Conservation (phyloP, 2,113 vertebrate species). For the Ascaphus truei region DNA sequence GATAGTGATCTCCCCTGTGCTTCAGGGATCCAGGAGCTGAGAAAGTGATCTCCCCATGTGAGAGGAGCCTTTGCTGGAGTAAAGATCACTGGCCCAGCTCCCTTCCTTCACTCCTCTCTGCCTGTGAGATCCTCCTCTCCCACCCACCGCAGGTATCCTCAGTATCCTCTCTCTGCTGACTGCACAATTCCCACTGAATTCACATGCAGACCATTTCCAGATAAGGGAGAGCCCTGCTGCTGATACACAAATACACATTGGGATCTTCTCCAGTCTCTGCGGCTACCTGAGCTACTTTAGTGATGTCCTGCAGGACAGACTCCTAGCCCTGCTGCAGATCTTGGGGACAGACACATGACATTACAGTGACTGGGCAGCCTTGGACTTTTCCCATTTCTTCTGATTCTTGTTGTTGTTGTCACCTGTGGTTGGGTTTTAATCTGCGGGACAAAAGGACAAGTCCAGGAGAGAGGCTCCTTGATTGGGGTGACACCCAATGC, state of each 20-base stretch:
- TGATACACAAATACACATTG: background rate
- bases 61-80: conserved; percentile 17
- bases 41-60: no score
- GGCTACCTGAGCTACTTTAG: conserved; percentile 21
- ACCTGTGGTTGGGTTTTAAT: background rate
- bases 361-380: conserved; percentile 9
- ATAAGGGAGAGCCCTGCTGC: background rate
- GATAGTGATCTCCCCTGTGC: background rate
- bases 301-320: conserved; percentile 4
- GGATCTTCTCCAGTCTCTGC: background rate
- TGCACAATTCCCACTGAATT: no score
- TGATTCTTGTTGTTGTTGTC: background rate
- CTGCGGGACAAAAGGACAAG: conserved; percentile 3
- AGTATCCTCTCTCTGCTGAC: no score
- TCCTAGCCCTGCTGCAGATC: background rate
- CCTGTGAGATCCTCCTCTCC: no score
- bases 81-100: background rate
- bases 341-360: conserved; percentile 16
- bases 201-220: background rate
- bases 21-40: no score
- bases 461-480: conserved; percentile 41
- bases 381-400: conserved; percentile 35
- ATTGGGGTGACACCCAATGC: conserved; percentile 51
- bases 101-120: no score
- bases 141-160: no score